phyloP scores from a whole-genome alignment of 1,140 invertebrate genomes.

The Dendrolimus kikuchii region DNA sequence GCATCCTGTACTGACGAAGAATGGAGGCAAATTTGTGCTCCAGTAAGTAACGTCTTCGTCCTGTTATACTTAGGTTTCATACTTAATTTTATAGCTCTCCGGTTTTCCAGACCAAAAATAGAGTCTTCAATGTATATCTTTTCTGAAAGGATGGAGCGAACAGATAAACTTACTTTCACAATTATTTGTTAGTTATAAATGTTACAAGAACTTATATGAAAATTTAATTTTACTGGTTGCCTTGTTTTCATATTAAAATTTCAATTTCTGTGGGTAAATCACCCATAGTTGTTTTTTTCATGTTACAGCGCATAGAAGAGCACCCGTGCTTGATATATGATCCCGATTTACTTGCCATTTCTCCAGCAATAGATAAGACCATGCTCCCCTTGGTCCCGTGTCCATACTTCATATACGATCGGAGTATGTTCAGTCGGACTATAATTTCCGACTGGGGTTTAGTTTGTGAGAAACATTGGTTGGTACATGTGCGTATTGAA shows the following conservation, averaged over 20 bases:
- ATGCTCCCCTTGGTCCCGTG: constrained; percentile 67
- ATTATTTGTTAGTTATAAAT: too few species aligned
- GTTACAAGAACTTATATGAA: too few species aligned
- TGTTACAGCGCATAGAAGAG: constrained; percentile 43
- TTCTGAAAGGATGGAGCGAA: too few species aligned
- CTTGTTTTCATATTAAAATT: constrained; percentile 10
- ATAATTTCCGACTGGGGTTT: constrained; percentile 83
- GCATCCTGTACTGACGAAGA: constrained; percentile 33
- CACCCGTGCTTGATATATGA: constrained; percentile 59
- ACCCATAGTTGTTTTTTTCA: too few species aligned
- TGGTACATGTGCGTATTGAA: constrained; percentile 67
- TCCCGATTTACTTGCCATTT: constrained; percentile 36
- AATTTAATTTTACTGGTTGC: too few species aligned
- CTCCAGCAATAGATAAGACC: constrained; percentile 42
- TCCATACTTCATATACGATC: constrained; percentile 73
- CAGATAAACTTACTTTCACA: too few species aligned
- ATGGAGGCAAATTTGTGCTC: constrained; percentile 53
- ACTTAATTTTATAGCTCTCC: too few species aligned
- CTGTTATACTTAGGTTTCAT: too few species aligned
- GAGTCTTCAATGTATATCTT: too few species aligned
- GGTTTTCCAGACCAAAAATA: too few species aligned
- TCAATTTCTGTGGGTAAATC: too few species aligned
- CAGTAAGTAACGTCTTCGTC: constrained; percentile 30
- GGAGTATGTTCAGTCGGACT: constrained; percentile 76
- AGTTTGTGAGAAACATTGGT: constrained; percentile 75